Percentiles rank a stretch among this genome's conserved stretches.
phyloP scores from a whole-genome alignment of 1,140 invertebrate species.

The Metaphire vulgaris region DNA sequence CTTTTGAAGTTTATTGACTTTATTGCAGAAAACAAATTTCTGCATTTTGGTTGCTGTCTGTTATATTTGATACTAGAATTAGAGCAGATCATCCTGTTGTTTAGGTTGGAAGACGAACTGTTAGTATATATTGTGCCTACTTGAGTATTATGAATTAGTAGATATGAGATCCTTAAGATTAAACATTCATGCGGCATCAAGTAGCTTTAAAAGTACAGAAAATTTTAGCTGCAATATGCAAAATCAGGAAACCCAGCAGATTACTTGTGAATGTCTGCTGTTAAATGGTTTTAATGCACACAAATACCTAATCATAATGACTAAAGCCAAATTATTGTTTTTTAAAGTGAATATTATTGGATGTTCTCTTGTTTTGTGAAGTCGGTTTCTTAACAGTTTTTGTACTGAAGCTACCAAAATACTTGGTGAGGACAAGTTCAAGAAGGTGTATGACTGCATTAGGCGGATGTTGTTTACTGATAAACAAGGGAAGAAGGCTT shows the following conservation, averaged over 20 bases:
- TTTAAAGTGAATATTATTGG: background rate
- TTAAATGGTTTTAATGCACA: too few species aligned
- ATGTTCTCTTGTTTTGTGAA: background rate
- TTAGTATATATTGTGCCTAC: background rate
- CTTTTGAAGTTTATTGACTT: background rate
- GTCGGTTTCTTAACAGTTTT: background rate
- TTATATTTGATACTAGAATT: background rate
- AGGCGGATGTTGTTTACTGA: background rate
- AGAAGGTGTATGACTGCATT: background rate
- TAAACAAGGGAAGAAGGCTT: background rate
- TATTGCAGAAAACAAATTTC: background rate
- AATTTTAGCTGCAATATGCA: background rate
- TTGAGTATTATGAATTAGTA: too few species aligned
- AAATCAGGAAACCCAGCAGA: background rate
- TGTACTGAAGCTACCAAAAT: background rate
- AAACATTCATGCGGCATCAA: too few species aligned
- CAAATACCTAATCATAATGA: background rate
- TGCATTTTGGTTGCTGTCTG: background rate
- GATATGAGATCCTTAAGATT: too few species aligned
- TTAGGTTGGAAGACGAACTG: background rate
- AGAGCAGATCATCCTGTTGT: background rate
- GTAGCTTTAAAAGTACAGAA: too few species aligned
- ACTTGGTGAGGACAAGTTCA: background rate
- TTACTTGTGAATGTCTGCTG: background rate
- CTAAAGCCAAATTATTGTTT: background rate